phyloP scores from a whole-genome alignment of 2,113 vertebrate genomes.

The Columbina picui region DNA sequence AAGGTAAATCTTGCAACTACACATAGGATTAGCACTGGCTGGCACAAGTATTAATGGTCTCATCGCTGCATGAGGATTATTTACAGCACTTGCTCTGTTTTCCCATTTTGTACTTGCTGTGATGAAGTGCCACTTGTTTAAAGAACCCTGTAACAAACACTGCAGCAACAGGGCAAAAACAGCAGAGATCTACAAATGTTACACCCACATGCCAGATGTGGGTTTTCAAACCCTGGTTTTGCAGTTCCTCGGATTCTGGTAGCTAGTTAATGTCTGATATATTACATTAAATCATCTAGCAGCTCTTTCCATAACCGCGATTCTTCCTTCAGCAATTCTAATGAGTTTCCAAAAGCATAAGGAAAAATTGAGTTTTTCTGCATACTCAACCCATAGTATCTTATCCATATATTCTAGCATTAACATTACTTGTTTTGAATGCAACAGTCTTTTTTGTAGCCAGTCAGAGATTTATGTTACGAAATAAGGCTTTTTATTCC shows the following conservation, averaged over 20 bases:
- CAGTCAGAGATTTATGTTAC: background rate
- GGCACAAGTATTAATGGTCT: slow-evolving; percentile 66
- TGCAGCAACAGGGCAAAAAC: slow-evolving; percentile 18
- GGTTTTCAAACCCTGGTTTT: slow-evolving; percentile 25
- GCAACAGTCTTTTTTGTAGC: background rate
- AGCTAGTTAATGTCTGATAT: background rate
- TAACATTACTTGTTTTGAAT: background rate
- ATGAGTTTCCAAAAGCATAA: background rate
- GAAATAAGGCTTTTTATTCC: background rate
- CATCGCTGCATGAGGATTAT: slow-evolving; percentile 64
- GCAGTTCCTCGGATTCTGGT: background rate
- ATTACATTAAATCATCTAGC: background rate
- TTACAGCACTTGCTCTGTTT: slow-evolving; percentile 69
- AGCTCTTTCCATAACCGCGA: background rate
- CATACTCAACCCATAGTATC: background rate
- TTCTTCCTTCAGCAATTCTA: background rate
- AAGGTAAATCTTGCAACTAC: slow-evolving; percentile 67
- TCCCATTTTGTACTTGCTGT: slow-evolving; percentile 64
- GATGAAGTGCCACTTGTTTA: slow-evolving; percentile 70
- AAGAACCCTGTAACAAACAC: slow-evolving; percentile 57
- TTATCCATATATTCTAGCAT: background rate
- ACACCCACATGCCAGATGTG: slow-evolving; percentile 62
- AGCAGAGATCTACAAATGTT: slow-evolving; percentile 9
- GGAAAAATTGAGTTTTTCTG: background rate
- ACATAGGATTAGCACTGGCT: slow-evolving; percentile 58